These are phyloP conservation scores for Odiellus spinosus DNA, from an alignment of 2,888 invertebrate species.

Conservation along the genomic window DNA sequence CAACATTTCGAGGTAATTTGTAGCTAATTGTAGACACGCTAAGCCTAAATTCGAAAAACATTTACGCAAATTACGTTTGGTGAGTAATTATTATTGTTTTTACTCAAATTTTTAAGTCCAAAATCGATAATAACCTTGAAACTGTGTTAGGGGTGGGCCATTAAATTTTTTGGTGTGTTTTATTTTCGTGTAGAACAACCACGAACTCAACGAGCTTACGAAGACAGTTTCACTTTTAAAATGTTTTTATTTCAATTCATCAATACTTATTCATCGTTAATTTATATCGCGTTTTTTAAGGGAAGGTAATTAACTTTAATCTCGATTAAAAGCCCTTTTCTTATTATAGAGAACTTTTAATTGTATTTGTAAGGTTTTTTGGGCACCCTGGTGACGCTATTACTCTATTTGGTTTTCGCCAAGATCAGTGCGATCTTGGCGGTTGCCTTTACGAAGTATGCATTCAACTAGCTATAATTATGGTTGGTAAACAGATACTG, in stretches of 20 bases:
- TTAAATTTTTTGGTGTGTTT: too few species aligned
- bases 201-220: constrained; percentile 91
- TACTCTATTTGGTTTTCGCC: constrained; percentile 14
- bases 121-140: too few species aligned
- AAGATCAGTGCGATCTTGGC: constrained; percentile 26
- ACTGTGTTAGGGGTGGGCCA: too few species aligned
- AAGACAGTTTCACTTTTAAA: constrained; percentile 93
- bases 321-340: background rate
- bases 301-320: constrained; percentile 35
- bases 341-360: too few species aligned
- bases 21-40: too few species aligned
- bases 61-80: too few species aligned
- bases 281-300: constrained; percentile 97
- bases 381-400: constrained; percentile 17
- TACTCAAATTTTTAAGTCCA: too few species aligned
- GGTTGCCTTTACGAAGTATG: constrained; percentile 83
- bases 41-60: too few species aligned
- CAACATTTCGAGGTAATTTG: too few species aligned
- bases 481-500: constrained; percentile 87
- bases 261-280: constrained; percentile 95
- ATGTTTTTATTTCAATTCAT: constrained; percentile 97
- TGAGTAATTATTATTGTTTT: too few species aligned
- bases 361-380: constrained; percentile 11
- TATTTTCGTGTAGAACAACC: constrained; percentile 48
- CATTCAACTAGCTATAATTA: constrained; percentile 78